A percentile compares a stretch with the other conserved stretches of the same genome.
Evolutionary conservation across 2,888 invertebrate genomes (phyloP).

Genomic region (Oscheius sp.): DNA sequence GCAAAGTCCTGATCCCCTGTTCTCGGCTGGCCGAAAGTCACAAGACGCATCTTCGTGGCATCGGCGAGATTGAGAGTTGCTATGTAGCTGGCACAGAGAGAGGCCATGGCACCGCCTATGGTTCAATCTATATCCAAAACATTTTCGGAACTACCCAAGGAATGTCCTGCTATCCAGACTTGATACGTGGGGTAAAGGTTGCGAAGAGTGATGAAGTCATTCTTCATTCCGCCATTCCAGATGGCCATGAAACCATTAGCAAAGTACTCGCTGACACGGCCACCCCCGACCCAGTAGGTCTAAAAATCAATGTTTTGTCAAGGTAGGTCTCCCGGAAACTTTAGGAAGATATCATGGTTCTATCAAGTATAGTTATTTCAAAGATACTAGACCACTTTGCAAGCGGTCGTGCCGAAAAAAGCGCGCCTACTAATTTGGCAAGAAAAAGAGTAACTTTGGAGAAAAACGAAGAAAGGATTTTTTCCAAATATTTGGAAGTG

Average conservation of each 20-base stretch:
- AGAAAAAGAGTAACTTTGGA: too few relatives aligned
- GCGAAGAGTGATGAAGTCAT: constrained; percentile 40
- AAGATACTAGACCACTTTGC: too few relatives aligned
- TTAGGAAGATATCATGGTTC: too few relatives aligned
- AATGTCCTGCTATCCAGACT: constrained; percentile 55
- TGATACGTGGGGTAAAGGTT: constrained; percentile 50
- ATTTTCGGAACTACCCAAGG: constrained; percentile 41
- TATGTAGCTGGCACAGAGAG: constrained; percentile 53
- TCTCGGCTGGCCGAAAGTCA: constrained; percentile 66
- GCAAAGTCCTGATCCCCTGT: constrained; percentile 63
- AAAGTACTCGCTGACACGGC: constrained; percentile 54
- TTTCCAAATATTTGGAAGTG: background rate
- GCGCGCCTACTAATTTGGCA: too few relatives aligned
- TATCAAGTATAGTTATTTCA: too few relatives aligned
- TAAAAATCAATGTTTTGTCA: background rate
- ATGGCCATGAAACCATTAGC: constrained; percentile 48
- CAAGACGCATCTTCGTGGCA: constrained; percentile 46
- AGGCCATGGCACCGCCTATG: constrained; percentile 55
- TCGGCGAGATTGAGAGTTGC: constrained; percentile 40
- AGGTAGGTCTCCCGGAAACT: too few relatives aligned
- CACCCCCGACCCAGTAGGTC: constrained; percentile 51
- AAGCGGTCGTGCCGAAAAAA: too few relatives aligned
- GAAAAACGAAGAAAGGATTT: background rate
- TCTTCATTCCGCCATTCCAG: constrained; percentile 53
- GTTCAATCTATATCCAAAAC: too few relatives aligned